A percentile compares a stretch with the other conserved stretches of the same genome.
Conservation (phyloP, 2,888 invertebrate genomes). For the Ptilodon capucinus region DNA sequence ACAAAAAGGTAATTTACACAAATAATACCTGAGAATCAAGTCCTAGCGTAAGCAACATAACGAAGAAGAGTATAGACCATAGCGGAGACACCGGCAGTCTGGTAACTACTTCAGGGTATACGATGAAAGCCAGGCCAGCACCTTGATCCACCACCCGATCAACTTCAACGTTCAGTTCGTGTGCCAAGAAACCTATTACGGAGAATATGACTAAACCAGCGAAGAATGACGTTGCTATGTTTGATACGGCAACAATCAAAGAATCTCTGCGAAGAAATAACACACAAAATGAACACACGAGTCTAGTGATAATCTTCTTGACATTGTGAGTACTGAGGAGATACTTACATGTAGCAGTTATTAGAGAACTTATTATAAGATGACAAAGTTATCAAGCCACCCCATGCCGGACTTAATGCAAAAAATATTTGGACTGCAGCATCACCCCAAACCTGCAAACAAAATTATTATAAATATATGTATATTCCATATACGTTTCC, state of each 20-base stretch:
- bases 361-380: constrained; percentile 93
- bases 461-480: not conserved
- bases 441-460: constrained; percentile 89
- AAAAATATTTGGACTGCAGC: constrained; percentile 95
- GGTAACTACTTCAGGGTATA: constrained; percentile 92
- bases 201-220: constrained; percentile 92
- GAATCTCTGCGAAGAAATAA: constrained; percentile 83
- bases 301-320: not conserved
- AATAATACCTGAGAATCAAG: constrained; percentile 85
- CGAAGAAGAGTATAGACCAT: constrained; percentile 92
- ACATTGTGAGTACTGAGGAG: no score
- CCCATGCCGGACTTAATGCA: constrained; percentile 93
- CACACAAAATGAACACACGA: not conserved
- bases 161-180: constrained; percentile 86
- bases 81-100: constrained; percentile 90
- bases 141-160: constrained; percentile 89
- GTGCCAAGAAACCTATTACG: constrained; percentile 91
- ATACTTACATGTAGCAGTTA: constrained; percentile 88
- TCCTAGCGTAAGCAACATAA: constrained; percentile 89
- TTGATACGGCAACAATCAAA: constrained; percentile 88
- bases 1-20: not conserved
- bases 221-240: constrained; percentile 90
- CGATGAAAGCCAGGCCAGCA: constrained; percentile 91
- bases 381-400: constrained; percentile 92
- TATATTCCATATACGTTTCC: not conserved